Percentiles rank a stretch among this genome's conserved stretches.
phyloP scores from a whole-genome alignment of 2,113 vertebrate species.

The Ceyx cyanopectus region DNA sequence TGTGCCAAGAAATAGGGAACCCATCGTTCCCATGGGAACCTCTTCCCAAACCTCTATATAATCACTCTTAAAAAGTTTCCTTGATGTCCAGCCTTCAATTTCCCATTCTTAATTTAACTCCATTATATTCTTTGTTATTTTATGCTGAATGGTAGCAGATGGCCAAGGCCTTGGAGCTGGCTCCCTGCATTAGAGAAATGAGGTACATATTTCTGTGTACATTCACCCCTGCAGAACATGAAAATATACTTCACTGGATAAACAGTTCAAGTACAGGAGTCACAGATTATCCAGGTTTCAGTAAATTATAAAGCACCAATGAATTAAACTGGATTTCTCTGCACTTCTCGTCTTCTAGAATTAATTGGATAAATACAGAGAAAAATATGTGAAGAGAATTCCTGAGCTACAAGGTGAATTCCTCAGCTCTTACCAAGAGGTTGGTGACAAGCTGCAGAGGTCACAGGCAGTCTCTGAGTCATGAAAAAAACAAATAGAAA shows the following conservation, averaged over 20 bases:
- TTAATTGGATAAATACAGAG: background rate
- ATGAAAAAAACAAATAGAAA: background rate
- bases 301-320: background rate
- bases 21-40: background rate
- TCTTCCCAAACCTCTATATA: constrained; percentile 11
- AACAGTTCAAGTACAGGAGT: background rate
- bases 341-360: background rate
- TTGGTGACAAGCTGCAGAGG: background rate
- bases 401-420: background rate
- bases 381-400: background rate
- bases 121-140: background rate
- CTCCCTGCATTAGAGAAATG: background rate
- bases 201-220: background rate
- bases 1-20: constrained; percentile 11
- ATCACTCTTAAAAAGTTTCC: constrained; percentile 29
- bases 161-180: background rate
- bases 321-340: background rate
- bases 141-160: background rate
- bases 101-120: constrained; percentile 40
- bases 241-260: background rate
- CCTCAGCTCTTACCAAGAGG: background rate
- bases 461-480: background rate
- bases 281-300: background rate
- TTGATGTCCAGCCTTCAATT: constrained; percentile 15
- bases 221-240: background rate